phyloP scores from a whole-genome alignment of 2,797 vertebrate species.

The Mus caroli region DNA sequence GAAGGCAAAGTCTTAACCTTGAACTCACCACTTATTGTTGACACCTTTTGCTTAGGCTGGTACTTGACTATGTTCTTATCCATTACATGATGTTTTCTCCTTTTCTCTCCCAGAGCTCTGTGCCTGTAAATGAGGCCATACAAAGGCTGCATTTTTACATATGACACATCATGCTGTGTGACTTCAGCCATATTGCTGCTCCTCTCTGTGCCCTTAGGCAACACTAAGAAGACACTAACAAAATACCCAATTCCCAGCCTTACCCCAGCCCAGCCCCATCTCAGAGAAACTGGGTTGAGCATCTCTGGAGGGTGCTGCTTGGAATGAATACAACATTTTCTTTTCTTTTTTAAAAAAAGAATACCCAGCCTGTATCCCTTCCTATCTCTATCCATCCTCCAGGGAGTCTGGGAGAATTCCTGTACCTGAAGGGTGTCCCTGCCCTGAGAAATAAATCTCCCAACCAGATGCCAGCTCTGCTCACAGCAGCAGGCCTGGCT shows the following conservation, averaged over 20 bases:
- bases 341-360: not conserved
- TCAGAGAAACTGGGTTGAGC: not conserved
- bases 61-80: not conserved
- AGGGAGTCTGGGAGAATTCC: not conserved
- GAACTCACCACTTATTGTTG: not conserved
- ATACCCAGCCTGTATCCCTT: not conserved
- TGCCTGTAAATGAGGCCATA: not conserved
- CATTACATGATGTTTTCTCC: not conserved
- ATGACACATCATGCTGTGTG: not conserved
- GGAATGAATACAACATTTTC: not conserved
- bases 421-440: not conserved
- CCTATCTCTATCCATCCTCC: not conserved
- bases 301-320: not conserved
- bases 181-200: not conserved
- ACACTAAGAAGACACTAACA: not conserved
- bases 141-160: not conserved
- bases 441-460: not conserved
- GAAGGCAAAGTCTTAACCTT: not conserved
- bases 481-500: not conserved
- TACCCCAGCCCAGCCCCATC: not conserved
- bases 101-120: not conserved
- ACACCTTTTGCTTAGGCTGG: not conserved
- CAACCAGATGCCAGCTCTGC: not conserved
- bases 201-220: not conserved
- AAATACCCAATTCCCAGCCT: not conserved